A percentile compares a stretch with the other conserved stretches of the same genome.
Conservation (phyloP, 2,888 invertebrate species). For the Elegia similella region DNA sequence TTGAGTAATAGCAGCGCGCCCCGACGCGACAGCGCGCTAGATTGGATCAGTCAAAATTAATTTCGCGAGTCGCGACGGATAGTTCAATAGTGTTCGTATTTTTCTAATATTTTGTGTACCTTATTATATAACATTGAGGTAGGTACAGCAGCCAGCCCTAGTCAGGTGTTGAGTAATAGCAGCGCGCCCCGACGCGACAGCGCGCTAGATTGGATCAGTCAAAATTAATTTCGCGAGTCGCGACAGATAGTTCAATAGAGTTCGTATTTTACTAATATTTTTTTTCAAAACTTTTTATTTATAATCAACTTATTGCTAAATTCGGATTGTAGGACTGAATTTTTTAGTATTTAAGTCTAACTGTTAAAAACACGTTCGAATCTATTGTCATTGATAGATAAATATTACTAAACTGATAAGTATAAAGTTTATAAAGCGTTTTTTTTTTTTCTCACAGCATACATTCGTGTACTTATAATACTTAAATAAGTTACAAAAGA, state of each 20-base stretch:
- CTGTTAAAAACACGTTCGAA: too few relatives aligned
- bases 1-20: conserved; percentile 53
- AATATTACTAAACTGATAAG: too few relatives aligned
- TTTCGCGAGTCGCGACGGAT: conserved; percentile 20
- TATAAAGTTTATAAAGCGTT: too few relatives aligned
- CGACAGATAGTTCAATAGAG: conserved; percentile 13
- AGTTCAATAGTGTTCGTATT: neutral
- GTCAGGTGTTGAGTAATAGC: conserved; percentile 59
- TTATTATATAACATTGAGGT: too few relatives aligned
- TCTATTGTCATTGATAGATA: too few relatives aligned
- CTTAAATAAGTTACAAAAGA: too few relatives aligned
- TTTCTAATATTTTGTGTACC: neutral
- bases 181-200: conserved; percentile 53
- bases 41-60: conserved; percentile 40
- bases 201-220: conserved; percentile 41
- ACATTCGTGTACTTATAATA: too few relatives aligned
- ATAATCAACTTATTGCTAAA: too few relatives aligned
- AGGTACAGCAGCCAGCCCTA: conserved; percentile 1
- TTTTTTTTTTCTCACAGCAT: too few relatives aligned
- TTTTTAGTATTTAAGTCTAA: too few relatives aligned
- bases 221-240: conserved; percentile 24
- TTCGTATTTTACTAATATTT: neutral
- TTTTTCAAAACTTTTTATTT: too few relatives aligned
- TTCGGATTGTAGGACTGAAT: too few relatives aligned
- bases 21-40: conserved; percentile 50